Conservation (phyloP, 92 coral and sea anemone species). For the Phenganax subtilis region DNA sequence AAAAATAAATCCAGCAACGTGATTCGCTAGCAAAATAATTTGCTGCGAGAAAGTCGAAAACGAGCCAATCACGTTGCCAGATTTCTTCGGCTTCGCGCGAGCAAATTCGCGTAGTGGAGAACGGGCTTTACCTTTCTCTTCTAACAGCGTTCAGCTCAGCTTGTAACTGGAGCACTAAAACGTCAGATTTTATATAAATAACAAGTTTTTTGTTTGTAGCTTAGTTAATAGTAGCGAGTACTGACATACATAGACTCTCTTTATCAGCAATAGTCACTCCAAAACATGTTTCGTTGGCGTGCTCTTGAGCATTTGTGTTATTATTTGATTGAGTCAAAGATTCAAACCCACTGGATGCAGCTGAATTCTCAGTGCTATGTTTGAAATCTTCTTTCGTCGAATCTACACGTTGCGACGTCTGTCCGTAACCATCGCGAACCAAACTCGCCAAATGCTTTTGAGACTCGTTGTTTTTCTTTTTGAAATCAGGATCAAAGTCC, state of each 20-base stretch:
- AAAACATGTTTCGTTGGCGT: background rate
- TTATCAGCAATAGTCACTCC: conserved; percentile 31
- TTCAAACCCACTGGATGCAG: conserved; percentile 19
- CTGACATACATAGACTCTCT: conserved; percentile 24
- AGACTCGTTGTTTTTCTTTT: background rate
- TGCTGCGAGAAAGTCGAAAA: too few species aligned
- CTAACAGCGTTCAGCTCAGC: conserved; percentile 36
- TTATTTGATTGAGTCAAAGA: background rate
- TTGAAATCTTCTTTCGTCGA: background rate
- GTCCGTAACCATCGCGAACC: background rate
- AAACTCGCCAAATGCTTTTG: background rate
- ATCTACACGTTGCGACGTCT: background rate
- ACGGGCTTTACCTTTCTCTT: conserved; percentile 48
- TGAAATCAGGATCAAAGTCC: background rate
- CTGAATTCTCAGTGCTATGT: conserved; percentile 13
- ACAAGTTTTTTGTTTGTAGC: background rate
- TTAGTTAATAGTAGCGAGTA: too few species aligned
- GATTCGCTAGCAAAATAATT: too few species aligned
- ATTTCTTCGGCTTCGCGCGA: too few species aligned
- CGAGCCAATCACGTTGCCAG: too few species aligned
- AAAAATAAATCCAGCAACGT: too few species aligned
- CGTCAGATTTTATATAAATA: background rate
- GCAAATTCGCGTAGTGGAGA: too few species aligned
- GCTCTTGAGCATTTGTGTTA: background rate
- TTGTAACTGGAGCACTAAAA: conserved; percentile 40